Base-by-base conservation (phyloP, 2,888 invertebrate genomes). In the Lycia hirtaria region DNA sequence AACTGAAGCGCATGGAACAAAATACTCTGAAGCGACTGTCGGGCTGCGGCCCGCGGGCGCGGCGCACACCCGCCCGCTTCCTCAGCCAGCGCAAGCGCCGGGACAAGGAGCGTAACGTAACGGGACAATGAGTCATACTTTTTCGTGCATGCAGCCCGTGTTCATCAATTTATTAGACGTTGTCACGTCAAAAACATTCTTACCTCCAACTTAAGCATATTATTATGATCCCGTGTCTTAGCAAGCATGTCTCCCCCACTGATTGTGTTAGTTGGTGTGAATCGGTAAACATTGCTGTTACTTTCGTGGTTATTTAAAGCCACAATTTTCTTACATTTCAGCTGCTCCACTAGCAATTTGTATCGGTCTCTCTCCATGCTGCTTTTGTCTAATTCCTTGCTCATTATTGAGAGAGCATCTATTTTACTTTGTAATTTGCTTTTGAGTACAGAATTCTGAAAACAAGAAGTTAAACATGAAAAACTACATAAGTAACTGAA, bases 371-470 rank as follows among this genome's bases (percentile, higher is more conserved):
- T 88, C 76, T 97, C 96, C 71, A 94, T 94, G 57, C 95, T 94
- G 77, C 95, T 96, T 82, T 95, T 94, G 69, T 96, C 96, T 56
- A 97, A 82, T 75, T 97, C 96, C 71, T 94, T 93, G 61, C 94
- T 95, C 78, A 97, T 91, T 60, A 97, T 96, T n/a, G 95, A 88
- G 30, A 97, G 81, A 2, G 97, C 97, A 83, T 97, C 97, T 48
- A 95, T 93, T 83, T 97, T 97, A 74, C 96, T 95, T 74, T 96
- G 95, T 20, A 97, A 85, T 82, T 96, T 97, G 62, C 95, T 93
- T 74, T 94, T 93, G 14, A 95, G 80, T 1, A 94, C 94, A 7
- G 93, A 93, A 68, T 94, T 94, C 94, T 95, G 76, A 50, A 76
- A 80, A 62, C 3, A 6, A 14, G 15, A 40, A 22, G 0, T 7